A percentile compares a stretch with the other conserved stretches of the same genome.
phyloP scores from a whole-genome alignment of 2,888 invertebrate species.

The Epiblema foenella region DNA sequence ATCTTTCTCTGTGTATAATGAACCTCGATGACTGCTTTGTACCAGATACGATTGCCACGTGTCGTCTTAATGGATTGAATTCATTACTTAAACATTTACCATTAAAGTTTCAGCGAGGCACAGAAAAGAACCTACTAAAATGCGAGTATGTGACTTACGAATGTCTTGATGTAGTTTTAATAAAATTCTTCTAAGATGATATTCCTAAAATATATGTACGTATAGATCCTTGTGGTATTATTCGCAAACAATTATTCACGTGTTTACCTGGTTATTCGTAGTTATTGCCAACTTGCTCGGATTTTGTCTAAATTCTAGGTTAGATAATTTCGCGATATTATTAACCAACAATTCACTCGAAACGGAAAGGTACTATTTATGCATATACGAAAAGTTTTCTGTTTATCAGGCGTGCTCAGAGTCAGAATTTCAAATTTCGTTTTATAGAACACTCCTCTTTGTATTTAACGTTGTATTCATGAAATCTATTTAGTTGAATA shows the following conservation, averaged over 20 bases:
- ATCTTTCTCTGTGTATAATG: neutral
- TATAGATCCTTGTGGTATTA: no score
- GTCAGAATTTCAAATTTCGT: slow-evolving; percentile 50
- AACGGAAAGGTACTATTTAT: neutral
- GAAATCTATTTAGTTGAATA: slow-evolving; percentile 66
- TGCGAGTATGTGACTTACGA: neutral
- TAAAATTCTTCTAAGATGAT: neutral
- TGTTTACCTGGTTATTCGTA: no score
- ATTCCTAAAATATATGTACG: neutral
- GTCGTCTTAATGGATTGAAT: slow-evolving; percentile 26
- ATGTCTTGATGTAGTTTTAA: neutral
- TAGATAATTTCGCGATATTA: neutral
- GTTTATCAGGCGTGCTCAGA: slow-evolving; percentile 2
- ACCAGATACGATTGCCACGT: slow-evolving; percentile 2
- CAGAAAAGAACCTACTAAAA: neutral
- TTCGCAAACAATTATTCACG: no score
- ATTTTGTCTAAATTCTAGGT: neutral
- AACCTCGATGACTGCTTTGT: neutral
- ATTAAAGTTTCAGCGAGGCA: slow-evolving; percentile 3
- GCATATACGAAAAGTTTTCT: neutral
- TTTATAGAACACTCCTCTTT: slow-evolving; percentile 31
- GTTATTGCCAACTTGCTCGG: neutral
- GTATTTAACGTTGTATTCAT: slow-evolving; percentile 54
- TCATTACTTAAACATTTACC: slow-evolving; percentile 15
- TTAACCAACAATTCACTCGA: neutral